These are phyloP conservation scores for Thereva nobilitata DNA, from an alignment of 2,888 invertebrate species.

Conservation along the genomic window DNA sequence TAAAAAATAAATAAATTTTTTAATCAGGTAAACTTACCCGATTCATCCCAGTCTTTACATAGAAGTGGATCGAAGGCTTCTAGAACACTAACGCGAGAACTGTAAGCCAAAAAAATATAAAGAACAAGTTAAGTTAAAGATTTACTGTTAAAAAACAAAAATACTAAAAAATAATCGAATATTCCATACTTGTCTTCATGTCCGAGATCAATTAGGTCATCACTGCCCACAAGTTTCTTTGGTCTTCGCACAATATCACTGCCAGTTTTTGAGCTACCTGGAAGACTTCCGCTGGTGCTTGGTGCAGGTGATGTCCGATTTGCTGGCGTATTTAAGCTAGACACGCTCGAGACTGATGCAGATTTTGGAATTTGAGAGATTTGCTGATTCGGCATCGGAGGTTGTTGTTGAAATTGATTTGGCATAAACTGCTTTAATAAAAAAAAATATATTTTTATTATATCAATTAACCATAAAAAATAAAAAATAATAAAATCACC, in stretches of 20 bases:
- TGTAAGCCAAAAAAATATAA: conserved; percentile 43
- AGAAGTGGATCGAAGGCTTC: conserved; percentile 88
- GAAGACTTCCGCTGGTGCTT: neutral
- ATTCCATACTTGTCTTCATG: conserved; percentile 54
- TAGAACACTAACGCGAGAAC: conserved; percentile 63
- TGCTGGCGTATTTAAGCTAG: conserved; percentile 25
- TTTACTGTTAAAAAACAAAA: conserved; percentile 2
- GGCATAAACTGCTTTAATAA: neutral
- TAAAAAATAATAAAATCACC: conserved; percentile 5
- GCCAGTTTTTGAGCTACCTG: neutral
- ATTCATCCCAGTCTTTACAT: conserved; percentile 63
- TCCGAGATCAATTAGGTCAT: conserved; percentile 55
- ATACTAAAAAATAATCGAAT: conserved; percentile 8
- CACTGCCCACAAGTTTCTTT: conserved; percentile 43
- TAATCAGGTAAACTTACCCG: conserved; percentile 47
- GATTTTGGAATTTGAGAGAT: conserved; percentile 43
- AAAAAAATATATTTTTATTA: neutral
- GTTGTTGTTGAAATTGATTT: conserved; percentile 24
- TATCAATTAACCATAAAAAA: neutral
- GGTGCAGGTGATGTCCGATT: conserved; percentile 10
- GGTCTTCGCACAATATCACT: conserved; percentile 29
- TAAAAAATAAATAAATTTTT: neutral
- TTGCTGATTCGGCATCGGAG: conserved; percentile 16
- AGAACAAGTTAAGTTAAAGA: neutral
- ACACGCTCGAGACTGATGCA: conserved; percentile 43